phyloP scores from a whole-genome alignment of 2,797 vertebrate genomes.

The Chaunax sp. region DNA sequence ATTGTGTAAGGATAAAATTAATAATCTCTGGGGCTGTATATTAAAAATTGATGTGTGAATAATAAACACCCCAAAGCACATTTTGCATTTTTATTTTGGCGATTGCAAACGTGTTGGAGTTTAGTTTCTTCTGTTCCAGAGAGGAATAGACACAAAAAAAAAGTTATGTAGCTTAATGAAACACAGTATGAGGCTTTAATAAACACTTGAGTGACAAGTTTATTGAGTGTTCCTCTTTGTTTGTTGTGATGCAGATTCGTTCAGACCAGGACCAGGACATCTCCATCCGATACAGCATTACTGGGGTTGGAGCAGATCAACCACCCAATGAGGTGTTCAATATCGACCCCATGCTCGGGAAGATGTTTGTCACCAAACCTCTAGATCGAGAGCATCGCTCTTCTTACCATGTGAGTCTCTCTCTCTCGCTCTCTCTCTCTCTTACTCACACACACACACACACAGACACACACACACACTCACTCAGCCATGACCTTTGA shows the following conservation, averaged over 20 bases:
- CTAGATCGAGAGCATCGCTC: constrained; percentile 94
- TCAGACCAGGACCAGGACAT: constrained; percentile 97
- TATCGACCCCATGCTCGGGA: constrained; percentile 93
- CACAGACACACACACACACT: not conserved
- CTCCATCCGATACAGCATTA: constrained; percentile 96
- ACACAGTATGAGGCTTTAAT: not conserved
- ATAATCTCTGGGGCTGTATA: constrained; percentile 33
- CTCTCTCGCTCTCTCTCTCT: not conserved
- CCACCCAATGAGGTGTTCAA: constrained; percentile 96
- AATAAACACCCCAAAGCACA: constrained; percentile 31
- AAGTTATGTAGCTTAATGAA: not conserved
- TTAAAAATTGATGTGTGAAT: constrained; percentile 48
- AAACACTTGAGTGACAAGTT: constrained; percentile 6
- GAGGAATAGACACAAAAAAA: not conserved
- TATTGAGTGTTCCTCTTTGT: constrained; percentile 26
- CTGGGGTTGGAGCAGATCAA: constrained; percentile 94
- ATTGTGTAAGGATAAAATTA: constrained; percentile 44
- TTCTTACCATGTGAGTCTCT: constrained; percentile 91
- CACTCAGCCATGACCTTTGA: constrained; percentile 10
- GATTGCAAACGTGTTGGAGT: constrained; percentile 20
- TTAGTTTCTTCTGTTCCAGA: not conserved
- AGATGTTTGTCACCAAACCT: constrained; percentile 96
- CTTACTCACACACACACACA: not conserved
- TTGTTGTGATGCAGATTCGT: constrained; percentile 87
- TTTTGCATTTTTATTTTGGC: constrained; percentile 8